Percentiles rank a stretch among this genome's conserved stretches.
Evolutionary conservation across 2,888 invertebrate species (phyloP).

Genomic region (Trachelus stipa): DNA sequence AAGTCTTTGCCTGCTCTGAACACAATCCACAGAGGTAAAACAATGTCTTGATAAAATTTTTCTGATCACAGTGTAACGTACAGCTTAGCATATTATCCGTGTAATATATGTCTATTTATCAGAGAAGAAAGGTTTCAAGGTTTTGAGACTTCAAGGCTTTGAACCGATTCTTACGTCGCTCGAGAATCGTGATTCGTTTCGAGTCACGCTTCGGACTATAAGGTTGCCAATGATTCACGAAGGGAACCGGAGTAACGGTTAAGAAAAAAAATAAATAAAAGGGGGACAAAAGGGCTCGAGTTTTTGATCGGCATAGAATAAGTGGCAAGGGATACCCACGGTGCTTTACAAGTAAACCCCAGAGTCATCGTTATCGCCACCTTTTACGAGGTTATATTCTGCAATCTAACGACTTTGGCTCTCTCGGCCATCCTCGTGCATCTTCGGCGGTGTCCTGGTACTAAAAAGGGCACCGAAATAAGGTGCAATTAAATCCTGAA

Average conservation of each 20-base stretch:
- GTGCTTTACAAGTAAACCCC: background rate
- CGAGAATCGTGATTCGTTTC: background rate
- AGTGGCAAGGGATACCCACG: background rate
- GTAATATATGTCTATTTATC: background rate
- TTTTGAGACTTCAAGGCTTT: background rate
- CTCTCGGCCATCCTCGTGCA: background rate
- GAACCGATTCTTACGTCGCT: background rate
- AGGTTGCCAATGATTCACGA: background rate
- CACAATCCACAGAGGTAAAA: conserved; percentile 66
- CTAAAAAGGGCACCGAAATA: background rate
- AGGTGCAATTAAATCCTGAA: background rate
- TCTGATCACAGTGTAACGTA: background rate
- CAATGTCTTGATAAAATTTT: background rate
- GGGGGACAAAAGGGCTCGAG: background rate
- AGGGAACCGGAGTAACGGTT: background rate
- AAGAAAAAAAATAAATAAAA: background rate
- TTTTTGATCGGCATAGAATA: background rate
- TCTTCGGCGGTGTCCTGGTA: background rate
- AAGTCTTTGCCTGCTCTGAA: conserved; percentile 75
- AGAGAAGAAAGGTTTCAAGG: background rate
- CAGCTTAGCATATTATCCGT: background rate
- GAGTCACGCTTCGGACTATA: background rate
- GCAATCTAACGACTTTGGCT: background rate
- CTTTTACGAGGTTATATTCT: background rate
- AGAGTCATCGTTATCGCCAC: background rate